Conservation (phyloP, 1,140 invertebrate genomes). For the Drosophila tani region DNA sequence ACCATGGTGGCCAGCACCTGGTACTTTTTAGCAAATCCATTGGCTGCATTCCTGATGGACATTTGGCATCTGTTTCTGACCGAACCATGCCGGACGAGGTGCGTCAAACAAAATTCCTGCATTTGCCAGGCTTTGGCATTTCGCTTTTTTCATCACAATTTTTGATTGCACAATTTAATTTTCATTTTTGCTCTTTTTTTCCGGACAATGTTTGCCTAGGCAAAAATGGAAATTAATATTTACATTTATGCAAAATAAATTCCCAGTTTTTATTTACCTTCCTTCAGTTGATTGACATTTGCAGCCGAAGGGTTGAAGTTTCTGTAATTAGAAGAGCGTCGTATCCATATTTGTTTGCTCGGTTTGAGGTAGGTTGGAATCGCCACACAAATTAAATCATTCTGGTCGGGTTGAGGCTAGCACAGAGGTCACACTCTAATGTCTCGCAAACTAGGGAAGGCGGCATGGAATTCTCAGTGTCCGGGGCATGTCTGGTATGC, state of each 20-base stretch:
- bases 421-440: background rate
- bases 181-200: slow-evolving; percentile 28
- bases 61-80: slow-evolving; percentile 73
- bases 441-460: background rate
- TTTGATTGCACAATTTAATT: slow-evolving; percentile 75
- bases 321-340: slow-evolving; percentile 38
- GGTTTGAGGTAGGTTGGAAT: slow-evolving; percentile 28
- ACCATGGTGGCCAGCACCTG: slow-evolving; percentile 33
- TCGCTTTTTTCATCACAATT: slow-evolving; percentile 42
- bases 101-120: slow-evolving; percentile 38
- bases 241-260: slow-evolving; percentile 58
- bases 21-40: slow-evolving; percentile 57
- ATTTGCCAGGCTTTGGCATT: slow-evolving; percentile 62
- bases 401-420: background rate
- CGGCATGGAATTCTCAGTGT: background rate
- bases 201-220: slow-evolving; percentile 39
- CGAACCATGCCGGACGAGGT: slow-evolving; percentile 17
- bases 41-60: slow-evolving; percentile 78
- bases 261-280: slow-evolving; percentile 45
- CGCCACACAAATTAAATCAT: slow-evolving; percentile 7
- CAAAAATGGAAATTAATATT: slow-evolving; percentile 40
- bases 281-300: slow-evolving; percentile 69
- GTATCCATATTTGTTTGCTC: slow-evolving; percentile 31
- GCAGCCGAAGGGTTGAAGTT: slow-evolving; percentile 55
- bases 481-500: slow-evolving; percentile 22